Evolutionary conservation across 2,113 vertebrate genomes (phyloP).

Genomic region (Potamarius usumacintae): DNA sequence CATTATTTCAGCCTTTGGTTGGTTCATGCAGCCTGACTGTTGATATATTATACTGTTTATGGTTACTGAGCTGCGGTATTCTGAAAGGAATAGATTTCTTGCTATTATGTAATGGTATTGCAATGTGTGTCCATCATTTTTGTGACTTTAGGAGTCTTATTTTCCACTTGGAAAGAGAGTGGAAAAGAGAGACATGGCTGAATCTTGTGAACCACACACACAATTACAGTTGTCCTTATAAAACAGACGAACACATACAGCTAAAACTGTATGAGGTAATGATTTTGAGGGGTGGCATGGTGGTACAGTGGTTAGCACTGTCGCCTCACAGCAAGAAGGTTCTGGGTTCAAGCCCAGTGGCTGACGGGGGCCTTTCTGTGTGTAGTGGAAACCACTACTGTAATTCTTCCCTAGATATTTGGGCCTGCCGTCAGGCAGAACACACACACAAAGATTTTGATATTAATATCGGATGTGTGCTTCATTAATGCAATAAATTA

Average conservation of each 20-base stretch:
- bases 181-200: not conserved
- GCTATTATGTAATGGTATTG: not conserved
- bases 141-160: not conserved
- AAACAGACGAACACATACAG: not conserved
- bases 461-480: not conserved
- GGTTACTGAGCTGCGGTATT: not conserved
- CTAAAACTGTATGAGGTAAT: not conserved
- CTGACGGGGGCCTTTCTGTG: too few relatives aligned
- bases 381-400: too few relatives aligned
- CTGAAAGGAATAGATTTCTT: not conserved
- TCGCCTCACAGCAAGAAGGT: too few relatives aligned
- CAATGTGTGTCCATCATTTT: not conserved
- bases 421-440: too few relatives aligned
- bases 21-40: not conserved
- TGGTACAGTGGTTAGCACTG: too few relatives aligned
- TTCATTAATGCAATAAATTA: not conserved
- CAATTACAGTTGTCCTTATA: not conserved
- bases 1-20: conserved; percentile 3
- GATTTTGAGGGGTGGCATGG: too few relatives aligned
- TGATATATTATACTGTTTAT: not conserved
- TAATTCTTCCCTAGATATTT: too few relatives aligned
- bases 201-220: not conserved
- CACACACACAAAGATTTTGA: not conserved
- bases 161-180: not conserved
- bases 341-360: too few relatives aligned